Evolutionary conservation across 2,888 invertebrate species (phyloP), one percentile per base, ranked within the genome.

Genomic region (Reticulitermes lucifugus): DNA sequence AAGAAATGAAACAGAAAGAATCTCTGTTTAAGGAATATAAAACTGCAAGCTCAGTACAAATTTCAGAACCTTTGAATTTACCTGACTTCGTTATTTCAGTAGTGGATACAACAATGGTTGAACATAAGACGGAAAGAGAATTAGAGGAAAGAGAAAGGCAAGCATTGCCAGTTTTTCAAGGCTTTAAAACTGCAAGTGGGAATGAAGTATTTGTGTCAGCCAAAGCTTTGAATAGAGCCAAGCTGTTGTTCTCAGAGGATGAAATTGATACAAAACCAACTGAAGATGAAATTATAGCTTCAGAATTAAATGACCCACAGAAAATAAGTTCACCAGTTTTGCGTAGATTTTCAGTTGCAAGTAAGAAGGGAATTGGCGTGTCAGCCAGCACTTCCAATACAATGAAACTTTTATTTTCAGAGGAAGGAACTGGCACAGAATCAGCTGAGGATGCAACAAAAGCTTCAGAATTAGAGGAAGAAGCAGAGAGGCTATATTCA

Each of bases 341-440:
- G 59, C 65, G 55, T 22, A 88, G 88, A 43, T 89, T 89, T 83
- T 82, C 85, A 60, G 89, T 88, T 12, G 89, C 88, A 1, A 83
- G 86, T 81, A 89, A 89, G 3, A 87, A 88, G 79, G 65, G 41
- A 35, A 59, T 79, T 7, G 7, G 5, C 18, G 84, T 88, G 9
- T 87, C 88, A 2, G 89, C 90, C 88, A 88, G 90, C 86, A 89
- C 90, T 29, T 87, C 92, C 65, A 88, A 89, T 43, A 90, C 89
- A 87, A 91, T 90, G 77, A 90, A 88, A 86, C 88, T 89, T 41
- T 87, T 91, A 25, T 91, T 91, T 86, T 88, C 89, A 83, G 89
- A 90, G 86, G 88, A 90, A 41, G 87, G 86, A 21, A 70, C 82
- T 55, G 0, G 55, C 55, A 51, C 51, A 51, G 60, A 60, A 60